A percentile compares a stretch with the other conserved stretches of the same genome.
Conservation (phyloP, 2,797 vertebrate genomes). For the Pseudomugil tenellus region DNA sequence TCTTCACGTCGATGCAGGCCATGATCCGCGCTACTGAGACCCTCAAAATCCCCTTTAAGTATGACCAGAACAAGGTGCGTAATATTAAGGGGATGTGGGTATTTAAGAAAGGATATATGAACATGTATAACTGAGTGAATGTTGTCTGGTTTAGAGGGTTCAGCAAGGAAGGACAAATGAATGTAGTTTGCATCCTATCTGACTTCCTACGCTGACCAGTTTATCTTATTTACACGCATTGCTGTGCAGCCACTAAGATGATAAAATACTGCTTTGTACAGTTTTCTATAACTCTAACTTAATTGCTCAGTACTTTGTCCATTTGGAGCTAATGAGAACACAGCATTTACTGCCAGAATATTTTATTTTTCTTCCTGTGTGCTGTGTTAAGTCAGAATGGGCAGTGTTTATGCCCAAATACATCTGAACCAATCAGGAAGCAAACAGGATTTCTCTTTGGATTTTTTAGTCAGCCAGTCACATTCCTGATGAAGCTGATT, state of each 20-base stretch:
- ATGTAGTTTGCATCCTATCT: not conserved
- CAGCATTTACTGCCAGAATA: not conserved
- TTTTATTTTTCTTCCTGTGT: too few relatives aligned
- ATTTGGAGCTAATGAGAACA: not conserved
- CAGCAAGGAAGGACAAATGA: not conserved
- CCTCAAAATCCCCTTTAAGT: constrained; percentile 94
- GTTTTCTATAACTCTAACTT: not conserved
- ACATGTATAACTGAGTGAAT: not conserved
- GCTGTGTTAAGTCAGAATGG: too few relatives aligned
- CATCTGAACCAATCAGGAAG: too few relatives aligned
- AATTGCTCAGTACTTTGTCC: not conserved
- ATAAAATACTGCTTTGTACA: not conserved
- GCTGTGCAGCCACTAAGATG: not conserved
- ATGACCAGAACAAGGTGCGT: constrained; percentile 94
- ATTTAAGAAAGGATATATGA: not conserved
- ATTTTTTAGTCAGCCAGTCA: too few relatives aligned
- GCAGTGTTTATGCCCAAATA: too few relatives aligned
- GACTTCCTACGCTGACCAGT: not conserved
- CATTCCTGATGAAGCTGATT: too few relatives aligned
- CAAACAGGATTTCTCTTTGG: too few relatives aligned
- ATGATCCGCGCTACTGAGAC: constrained; percentile 97
- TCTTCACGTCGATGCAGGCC: constrained; percentile 99
- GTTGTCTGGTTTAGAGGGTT: not conserved
- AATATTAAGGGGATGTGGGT: not conserved
- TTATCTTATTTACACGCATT: not conserved